phyloP scores from a whole-genome alignment of 2,888 invertebrate genomes.

The Deroplatys truncata region DNA sequence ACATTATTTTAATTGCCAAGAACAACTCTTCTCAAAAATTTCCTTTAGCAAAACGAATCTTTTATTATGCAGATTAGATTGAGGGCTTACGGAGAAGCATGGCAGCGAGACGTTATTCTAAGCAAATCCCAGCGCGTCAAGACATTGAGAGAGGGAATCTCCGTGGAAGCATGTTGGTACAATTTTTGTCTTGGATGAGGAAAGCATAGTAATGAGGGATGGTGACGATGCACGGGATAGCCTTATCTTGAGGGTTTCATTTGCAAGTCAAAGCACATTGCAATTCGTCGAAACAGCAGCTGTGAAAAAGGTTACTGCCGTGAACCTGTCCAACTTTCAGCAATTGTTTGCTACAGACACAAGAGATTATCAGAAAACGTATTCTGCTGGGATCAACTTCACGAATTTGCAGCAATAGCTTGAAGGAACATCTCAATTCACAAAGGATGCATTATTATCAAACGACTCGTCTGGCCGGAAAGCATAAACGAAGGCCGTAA shows the following conservation, averaged over 20 bases:
- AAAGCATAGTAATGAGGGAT: background rate
- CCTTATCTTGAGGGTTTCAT: background rate
- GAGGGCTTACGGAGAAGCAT: background rate
- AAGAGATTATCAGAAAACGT: background rate
- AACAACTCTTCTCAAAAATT: too few species aligned
- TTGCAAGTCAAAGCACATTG: background rate
- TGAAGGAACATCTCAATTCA: too few species aligned
- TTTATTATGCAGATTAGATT: background rate
- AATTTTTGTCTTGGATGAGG: background rate
- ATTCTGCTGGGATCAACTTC: background rate
- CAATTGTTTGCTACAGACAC: background rate
- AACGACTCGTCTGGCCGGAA: too few species aligned
- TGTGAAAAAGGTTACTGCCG: background rate
- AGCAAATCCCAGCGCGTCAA: background rate
- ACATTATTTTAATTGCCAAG: too few species aligned
- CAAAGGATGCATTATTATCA: too few species aligned
- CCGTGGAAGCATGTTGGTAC: background rate
- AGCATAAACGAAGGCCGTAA: too few species aligned
- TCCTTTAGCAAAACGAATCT: too few species aligned
- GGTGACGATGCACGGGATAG: background rate
- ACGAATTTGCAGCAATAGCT: background rate
- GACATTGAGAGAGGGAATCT: background rate
- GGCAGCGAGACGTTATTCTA: background rate
- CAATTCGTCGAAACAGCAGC: background rate
- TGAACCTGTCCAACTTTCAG: background rate